Evolutionary conservation across 2,888 invertebrate genomes (phyloP).

Genomic region (Megamerina dolium): DNA sequence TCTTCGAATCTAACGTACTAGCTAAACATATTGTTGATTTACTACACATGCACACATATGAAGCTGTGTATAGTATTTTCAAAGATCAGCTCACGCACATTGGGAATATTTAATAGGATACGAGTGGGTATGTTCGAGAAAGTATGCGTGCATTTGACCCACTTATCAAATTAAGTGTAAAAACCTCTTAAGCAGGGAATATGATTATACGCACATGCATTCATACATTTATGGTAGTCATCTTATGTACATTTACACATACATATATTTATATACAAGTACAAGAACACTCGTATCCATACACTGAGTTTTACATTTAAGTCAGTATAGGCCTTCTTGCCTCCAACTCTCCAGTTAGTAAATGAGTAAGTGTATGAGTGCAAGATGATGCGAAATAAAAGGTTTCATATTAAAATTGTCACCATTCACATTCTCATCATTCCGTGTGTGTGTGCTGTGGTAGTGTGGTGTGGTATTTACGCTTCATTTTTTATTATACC

Average conservation of each 20-base stretch:
- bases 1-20: too few relatives aligned
- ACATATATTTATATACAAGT: background rate
- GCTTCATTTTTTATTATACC: too few relatives aligned
- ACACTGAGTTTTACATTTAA: too few relatives aligned
- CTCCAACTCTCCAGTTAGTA: too few relatives aligned
- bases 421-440: background rate
- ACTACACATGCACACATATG: too few relatives aligned
- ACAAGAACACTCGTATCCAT: background rate
- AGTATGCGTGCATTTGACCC: conserved; percentile 13
- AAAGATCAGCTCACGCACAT: too few relatives aligned
- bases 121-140: background rate
- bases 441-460: background rate
- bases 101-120: too few relatives aligned
- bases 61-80: too few relatives aligned
- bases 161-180: conserved; percentile 16
- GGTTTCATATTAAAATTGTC: conserved; percentile 15
- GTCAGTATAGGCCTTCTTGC: too few relatives aligned
- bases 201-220: conserved; percentile 1
- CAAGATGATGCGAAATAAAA: conserved; percentile 12
- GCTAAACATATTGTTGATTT: too few relatives aligned
- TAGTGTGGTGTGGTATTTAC: background rate
- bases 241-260: background rate
- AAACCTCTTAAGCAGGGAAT: conserved; percentile 11
- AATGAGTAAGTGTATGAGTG: too few relatives aligned
- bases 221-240: background rate